Percentiles rank a stretch among this genome's conserved stretches.
These are phyloP conservation scores for Drosophila ezoana DNA, from an alignment of 2,888 invertebrate genomes.

Conservation along the genomic window DNA sequence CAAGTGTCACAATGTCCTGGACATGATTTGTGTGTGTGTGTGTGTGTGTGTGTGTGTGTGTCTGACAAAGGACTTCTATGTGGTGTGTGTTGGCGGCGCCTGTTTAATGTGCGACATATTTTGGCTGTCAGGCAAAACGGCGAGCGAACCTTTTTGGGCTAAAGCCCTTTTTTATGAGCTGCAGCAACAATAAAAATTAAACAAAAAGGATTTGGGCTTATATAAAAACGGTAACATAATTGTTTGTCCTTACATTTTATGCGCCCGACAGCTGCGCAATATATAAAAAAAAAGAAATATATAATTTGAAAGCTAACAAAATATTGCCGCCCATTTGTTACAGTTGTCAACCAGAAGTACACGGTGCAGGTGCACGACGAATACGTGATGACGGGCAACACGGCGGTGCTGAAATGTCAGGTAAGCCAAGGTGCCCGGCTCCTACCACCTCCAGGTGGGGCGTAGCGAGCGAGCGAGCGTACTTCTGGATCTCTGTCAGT, in stretches of 20 bases:
- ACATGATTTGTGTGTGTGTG: constrained; percentile 28
- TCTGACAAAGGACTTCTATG: constrained; percentile 16
- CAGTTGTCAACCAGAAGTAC: constrained; percentile 94
- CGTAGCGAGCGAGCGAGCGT: no score
- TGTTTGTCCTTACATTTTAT: constrained; percentile 38
- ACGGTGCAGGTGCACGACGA: constrained; percentile 96
- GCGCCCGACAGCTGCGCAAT: constrained; percentile 39
- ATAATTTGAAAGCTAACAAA: constrained; percentile 9
- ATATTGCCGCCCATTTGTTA: constrained; percentile 47
- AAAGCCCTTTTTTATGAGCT: constrained; percentile 47
- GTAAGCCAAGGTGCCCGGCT: constrained; percentile 65
- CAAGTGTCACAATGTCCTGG: constrained; percentile 66
- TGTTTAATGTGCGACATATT: constrained; percentile 68
- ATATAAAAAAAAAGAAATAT: background rate
- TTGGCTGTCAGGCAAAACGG: constrained; percentile 49
- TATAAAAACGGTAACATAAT: constrained; percentile 65
- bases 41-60: constrained; percentile 24
- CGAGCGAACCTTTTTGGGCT: constrained; percentile 14
- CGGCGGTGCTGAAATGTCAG: constrained; percentile 94
- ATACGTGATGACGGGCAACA: constrained; percentile 95
- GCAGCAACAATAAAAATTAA: constrained; percentile 48
- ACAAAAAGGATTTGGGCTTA: constrained; percentile 39
- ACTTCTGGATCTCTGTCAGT: background rate
- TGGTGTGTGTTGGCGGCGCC: constrained; percentile 6
- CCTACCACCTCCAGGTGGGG: no score